A percentile compares a stretch with the other conserved stretches of the same genome.
phyloP scores from a whole-genome alignment of 2,888 invertebrate species.

The Gortyna flavago region DNA sequence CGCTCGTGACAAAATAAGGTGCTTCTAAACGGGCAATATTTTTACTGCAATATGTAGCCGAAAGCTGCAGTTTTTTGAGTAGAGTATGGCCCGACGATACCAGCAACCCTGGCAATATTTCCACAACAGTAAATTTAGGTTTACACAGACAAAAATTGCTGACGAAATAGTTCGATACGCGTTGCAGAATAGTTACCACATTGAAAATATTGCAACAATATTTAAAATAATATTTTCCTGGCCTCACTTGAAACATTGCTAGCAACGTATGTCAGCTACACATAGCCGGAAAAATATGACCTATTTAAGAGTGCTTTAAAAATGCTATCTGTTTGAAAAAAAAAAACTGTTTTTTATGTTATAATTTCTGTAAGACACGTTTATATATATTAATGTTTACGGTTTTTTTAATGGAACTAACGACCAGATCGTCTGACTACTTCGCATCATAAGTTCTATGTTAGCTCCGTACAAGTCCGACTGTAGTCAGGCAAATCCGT shows the following conservation, averaged over 20 bases:
- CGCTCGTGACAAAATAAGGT: neutral
- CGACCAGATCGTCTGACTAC: neutral
- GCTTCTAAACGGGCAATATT: neutral
- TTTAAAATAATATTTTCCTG: neutral
- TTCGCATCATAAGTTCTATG: neutral
- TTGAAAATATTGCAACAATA: constrained; percentile 1
- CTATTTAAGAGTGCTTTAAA: neutral
- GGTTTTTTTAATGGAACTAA: constrained; percentile 6
- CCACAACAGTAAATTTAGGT: neutral
- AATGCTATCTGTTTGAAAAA: constrained; percentile 6
- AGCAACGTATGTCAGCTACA: neutral
- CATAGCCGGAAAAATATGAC: neutral
- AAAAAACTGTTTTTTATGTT: constrained; percentile 20
- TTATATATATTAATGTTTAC: neutral
- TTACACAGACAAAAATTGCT: neutral
- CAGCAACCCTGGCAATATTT: neutral
- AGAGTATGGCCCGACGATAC: neutral
- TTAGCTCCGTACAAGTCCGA: neutral
- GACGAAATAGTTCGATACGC: too few relatives aligned
- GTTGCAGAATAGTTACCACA: neutral
- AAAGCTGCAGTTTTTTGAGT: constrained; percentile 1
- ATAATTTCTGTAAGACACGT: neutral
- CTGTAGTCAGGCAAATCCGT: neutral
- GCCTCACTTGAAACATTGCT: neutral
- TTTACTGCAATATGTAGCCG: neutral